Evolutionary conservation across 2,113 vertebrate species (phyloP).

Genomic region (Myiozetetes cayanensis): DNA sequence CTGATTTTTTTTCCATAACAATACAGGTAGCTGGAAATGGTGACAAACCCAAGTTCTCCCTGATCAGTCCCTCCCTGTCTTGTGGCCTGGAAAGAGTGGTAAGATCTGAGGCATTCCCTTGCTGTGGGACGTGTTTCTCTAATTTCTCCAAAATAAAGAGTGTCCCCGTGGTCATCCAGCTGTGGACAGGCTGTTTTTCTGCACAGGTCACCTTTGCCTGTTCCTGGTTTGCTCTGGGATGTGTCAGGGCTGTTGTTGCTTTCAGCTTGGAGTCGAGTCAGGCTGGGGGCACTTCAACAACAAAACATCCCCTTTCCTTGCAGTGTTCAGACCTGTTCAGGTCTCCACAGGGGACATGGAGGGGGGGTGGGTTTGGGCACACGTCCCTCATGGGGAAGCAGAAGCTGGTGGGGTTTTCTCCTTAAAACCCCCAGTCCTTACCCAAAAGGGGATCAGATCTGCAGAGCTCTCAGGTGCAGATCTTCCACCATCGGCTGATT

Average conservation of each 20-base stretch:
- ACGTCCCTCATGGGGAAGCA: rapidly evolving
- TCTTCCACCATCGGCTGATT: neutral
- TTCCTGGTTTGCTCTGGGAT: neutral
- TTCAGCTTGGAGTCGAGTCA: neutral
- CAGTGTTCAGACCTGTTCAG: rapidly evolving
- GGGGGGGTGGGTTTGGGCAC: too few species aligned
- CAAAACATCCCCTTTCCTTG: neutral
- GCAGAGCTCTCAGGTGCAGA: neutral
- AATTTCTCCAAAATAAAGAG: neutral
- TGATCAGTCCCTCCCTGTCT: rapidly evolving
- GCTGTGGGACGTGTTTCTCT: neutral
- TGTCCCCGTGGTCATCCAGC: neutral
- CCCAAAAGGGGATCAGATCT: neutral
- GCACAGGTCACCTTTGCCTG: neutral
- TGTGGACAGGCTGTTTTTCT: neutral
- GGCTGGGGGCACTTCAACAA: neutral
- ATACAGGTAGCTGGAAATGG: neutral
- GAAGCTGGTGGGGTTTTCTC: neutral
- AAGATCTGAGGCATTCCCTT: rapidly evolving
- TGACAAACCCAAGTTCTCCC: neutral
- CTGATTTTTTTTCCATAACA: neutral
- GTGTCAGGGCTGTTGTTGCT: neutral
- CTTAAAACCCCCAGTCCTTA: neutral
- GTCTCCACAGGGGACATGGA: rapidly evolving
- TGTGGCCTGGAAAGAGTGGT: neutral